A percentile compares a stretch with the other conserved stretches of the same genome.
Conservation (phyloP, 37 sponge, comb jelly and placozoan genomes). For the Chondrilla cf. caribensis region DNA sequence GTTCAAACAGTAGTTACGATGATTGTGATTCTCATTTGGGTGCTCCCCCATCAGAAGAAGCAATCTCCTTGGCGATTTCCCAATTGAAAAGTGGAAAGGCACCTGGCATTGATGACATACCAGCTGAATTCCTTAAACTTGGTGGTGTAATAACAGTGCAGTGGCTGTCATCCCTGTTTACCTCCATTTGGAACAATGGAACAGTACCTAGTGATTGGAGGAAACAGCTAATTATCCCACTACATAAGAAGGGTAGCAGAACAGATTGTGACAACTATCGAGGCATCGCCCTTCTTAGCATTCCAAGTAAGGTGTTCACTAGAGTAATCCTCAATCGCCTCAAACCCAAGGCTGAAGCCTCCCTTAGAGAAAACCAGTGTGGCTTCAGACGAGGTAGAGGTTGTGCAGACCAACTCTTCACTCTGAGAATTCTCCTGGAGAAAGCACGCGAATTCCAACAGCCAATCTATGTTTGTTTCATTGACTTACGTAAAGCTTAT, state of each 20-base stretch:
- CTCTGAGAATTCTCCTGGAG: not conserved
- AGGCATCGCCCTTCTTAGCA: not conserved
- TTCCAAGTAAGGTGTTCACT: not conserved
- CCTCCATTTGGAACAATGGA: too few relatives aligned
- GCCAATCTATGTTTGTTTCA: not conserved
- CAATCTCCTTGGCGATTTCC: not conserved
- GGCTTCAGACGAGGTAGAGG: not conserved
- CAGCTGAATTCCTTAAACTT: not conserved
- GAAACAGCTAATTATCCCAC: not conserved
- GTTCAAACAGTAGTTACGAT: not conserved
- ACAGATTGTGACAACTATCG: slow-evolving; percentile 4
- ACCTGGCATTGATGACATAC: not conserved
- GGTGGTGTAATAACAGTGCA: not conserved
- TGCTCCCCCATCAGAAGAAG: not conserved
- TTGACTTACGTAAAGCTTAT: not conserved
- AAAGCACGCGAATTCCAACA: not conserved
- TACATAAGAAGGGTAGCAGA: not conserved
- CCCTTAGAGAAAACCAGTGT: not conserved
- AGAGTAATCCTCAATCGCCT: not conserved
- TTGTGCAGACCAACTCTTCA: not conserved
- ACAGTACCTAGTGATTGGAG: too few relatives aligned
- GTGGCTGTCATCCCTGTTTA: too few relatives aligned
- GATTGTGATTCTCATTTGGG: not conserved
- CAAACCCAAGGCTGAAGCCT: not conserved
- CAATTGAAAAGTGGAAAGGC: not conserved